Evolutionary conservation across 2,797 vertebrate species (phyloP).

Genomic region (Myotis pilosus): DNA sequence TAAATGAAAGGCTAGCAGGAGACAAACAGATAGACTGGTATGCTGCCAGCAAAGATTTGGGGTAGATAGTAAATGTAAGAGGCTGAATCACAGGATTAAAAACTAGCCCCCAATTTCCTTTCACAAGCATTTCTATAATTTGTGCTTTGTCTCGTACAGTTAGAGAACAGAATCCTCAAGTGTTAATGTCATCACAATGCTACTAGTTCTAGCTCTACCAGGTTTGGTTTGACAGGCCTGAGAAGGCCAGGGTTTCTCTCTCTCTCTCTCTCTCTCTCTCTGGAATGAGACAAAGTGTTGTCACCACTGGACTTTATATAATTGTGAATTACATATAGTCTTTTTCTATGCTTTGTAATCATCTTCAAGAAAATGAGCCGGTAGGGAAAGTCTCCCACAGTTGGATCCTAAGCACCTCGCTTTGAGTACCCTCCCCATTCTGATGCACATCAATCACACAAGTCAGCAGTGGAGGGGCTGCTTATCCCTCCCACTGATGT

Average conservation of each 20-base stretch:
- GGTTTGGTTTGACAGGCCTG: not conserved
- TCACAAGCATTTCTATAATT: constrained; percentile 23
- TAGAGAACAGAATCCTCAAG: constrained; percentile 30
- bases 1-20: constrained; percentile 8
- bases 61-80: constrained; percentile 11
- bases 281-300: not conserved
- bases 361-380: not conserved
- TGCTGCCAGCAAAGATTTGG: not conserved
- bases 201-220: not conserved
- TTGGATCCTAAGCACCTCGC: not conserved
- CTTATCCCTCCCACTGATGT: not conserved
- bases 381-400: not conserved
- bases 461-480: not conserved
- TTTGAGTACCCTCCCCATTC: not conserved
- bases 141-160: not conserved
- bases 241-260: not conserved
- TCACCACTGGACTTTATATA: not conserved
- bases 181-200: not conserved
- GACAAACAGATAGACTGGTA: not conserved
- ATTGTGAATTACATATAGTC: not conserved
- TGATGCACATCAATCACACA: not conserved
- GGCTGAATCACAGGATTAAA: constrained; percentile 28
- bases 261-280: not conserved
- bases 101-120: constrained; percentile 49
- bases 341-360: not conserved